phyloP scores from a whole-genome alignment of 2,113 vertebrate species.

The Larimichthys crocea region DNA sequence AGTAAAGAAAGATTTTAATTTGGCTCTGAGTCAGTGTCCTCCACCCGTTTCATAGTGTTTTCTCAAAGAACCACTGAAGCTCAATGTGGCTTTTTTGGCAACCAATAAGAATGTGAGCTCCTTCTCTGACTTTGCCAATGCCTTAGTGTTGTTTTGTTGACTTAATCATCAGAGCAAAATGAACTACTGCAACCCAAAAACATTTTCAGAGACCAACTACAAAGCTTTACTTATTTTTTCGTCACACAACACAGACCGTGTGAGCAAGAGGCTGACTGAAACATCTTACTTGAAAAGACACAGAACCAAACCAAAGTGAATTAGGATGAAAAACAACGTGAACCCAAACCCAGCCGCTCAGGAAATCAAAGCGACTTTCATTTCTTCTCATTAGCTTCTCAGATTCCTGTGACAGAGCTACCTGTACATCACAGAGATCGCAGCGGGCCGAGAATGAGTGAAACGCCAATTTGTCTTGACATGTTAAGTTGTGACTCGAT shows the following conservation, averaged over 20 bases:
- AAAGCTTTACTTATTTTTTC: background rate
- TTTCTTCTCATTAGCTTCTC: slow-evolving; percentile 60
- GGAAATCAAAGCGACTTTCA: slow-evolving; percentile 44
- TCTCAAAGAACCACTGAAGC: background rate
- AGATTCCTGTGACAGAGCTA: slow-evolving; percentile 41
- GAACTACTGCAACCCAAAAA: background rate
- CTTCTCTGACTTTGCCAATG: background rate
- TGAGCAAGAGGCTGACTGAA: slow-evolving; percentile 3
- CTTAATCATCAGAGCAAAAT: slow-evolving; percentile 13
- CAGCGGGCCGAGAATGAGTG: slow-evolving; percentile 16
- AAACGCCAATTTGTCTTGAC: slow-evolving; percentile 74
- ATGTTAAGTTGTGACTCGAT: slow-evolving; percentile 74
- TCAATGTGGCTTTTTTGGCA: background rate
- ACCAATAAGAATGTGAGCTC: background rate
- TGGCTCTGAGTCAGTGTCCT: background rate
- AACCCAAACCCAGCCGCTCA: background rate
- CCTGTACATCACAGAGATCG: slow-evolving; percentile 45
- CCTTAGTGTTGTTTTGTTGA: background rate
- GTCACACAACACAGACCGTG: background rate
- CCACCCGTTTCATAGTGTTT: background rate
- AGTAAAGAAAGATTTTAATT: background rate
- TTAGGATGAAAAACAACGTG: background rate
- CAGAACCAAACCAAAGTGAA: background rate
- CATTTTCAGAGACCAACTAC: background rate
- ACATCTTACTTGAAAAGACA: slow-evolving; percentile 22